Evolutionary conservation across 2,113 vertebrate genomes (phyloP), one percentile per base, ranked within the genome.

Genomic region (Dasyornis broadbenti): DNA sequence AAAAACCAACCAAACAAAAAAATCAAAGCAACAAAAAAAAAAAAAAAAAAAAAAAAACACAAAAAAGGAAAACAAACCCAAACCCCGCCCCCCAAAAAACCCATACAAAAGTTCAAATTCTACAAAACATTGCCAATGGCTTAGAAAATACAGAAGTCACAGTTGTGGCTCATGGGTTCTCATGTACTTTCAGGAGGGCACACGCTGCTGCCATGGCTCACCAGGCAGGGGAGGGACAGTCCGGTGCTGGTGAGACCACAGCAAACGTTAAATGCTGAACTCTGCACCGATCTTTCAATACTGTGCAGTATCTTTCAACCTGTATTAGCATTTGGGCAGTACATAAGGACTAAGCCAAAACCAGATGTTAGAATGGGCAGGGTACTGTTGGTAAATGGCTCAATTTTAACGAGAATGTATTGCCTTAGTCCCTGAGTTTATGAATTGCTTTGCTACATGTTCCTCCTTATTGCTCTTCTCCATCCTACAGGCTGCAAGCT

Each of bases 241-340:
- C 37, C 0, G 1, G 59, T 7, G 63, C 44, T 72, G 31, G 31
- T 49, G 64, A 44, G 42, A 72, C 35, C 15, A 28, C 0, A 0
- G 27, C n/a, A 73, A 93, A 42, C 50, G 31, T 56, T 11, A 2
- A 54, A 28, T 63, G 52, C 31, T 63, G 60, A 83, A 1, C 30
- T 64, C 68, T 27, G 23, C 1, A 2, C 42, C 77, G 7, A 40
- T 27, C 65, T 61, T 82, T 54, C 42, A 49, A 3, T 28, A 50
- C 63, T 44, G 7, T 42, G 47, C 47, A 49, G 47, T 49, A 49
- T 49, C 47, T 49, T 49, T 49, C 47, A 49, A 30, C 28, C 42
- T 47, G 37, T 17, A 23, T 56, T 31, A 40, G 40, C 24, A 57
- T 18, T 33, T 39, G 30, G 19, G 68, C 6, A 9, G 19, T 9